These are phyloP conservation scores for Stratiomys singularior DNA, from an alignment of 2,888 invertebrate genomes.

Conservation along the genomic window DNA sequence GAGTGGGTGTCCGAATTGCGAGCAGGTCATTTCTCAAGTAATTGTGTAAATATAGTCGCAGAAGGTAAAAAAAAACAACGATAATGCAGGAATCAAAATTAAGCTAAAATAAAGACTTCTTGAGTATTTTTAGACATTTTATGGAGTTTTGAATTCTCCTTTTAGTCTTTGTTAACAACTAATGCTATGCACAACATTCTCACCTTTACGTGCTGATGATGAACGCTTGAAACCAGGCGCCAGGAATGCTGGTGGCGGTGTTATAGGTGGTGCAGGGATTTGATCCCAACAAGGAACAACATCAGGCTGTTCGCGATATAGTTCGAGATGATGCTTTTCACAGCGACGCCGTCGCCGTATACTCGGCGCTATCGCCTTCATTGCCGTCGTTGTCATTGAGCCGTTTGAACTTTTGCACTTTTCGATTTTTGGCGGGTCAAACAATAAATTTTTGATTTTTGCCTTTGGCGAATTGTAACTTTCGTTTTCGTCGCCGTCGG, in stretches of 20 bases:
- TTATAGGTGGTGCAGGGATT: conserved; percentile 71
- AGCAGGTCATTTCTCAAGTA: no score
- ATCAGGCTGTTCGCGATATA: conserved; percentile 67
- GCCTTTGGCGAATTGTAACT: background rate
- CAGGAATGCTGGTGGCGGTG: conserved; percentile 75
- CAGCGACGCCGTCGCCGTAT: conserved; percentile 71
- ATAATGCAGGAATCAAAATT: no score
- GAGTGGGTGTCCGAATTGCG: no score
- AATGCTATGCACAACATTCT: background rate
- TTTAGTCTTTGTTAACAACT: no score
- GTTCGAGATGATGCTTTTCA: conserved; percentile 70
- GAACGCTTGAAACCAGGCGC: conserved; percentile 70
- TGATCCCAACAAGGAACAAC: conserved; percentile 70
- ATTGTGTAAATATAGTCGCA: no score
- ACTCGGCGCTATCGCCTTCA: conserved; percentile 74
- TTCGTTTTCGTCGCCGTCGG: background rate
- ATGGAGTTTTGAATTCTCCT: no score
- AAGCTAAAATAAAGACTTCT: no score
- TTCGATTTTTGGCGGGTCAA: background rate
- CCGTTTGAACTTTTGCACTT: background rate
- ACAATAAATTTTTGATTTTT: background rate
- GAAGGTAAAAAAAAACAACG: no score
- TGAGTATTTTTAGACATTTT: no score
- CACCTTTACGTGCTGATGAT: conserved; percentile 59
- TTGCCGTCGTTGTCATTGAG: conserved; percentile 61